Evolutionary conservation across 2,888 invertebrate genomes (phyloP).

Genomic region (Dolichomitus sp.): DNA sequence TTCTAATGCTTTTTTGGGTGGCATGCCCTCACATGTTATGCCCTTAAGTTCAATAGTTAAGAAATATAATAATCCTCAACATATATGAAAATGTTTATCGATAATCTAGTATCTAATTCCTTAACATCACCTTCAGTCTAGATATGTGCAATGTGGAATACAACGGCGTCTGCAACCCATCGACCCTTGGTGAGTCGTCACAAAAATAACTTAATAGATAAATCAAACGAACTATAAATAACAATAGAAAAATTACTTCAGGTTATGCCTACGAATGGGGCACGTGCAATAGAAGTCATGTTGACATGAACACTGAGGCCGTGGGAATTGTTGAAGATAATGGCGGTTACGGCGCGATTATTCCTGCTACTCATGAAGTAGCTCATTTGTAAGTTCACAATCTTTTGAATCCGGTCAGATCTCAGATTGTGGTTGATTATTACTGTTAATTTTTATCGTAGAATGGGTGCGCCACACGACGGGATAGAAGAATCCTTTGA

Average conservation of each 20-base stretch:
- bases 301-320: slow-evolving; percentile 73
- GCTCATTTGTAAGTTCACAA: slow-evolving; percentile 79
- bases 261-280: slow-evolving; percentile 79
- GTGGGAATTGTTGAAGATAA: slow-evolving; percentile 82
- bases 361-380: slow-evolving; percentile 80
- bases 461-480: slow-evolving; percentile 80
- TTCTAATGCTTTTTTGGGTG: too few relatives aligned
- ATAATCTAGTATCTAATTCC: background rate
- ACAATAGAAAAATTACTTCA: slow-evolving; percentile 1
- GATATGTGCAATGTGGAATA: slow-evolving; percentile 74
- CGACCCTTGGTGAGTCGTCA: slow-evolving; percentile 74
- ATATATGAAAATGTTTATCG: background rate
- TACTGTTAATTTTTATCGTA: slow-evolving; percentile 45
- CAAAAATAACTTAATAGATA: background rate
- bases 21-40: too few relatives aligned
- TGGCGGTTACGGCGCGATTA: slow-evolving; percentile 79
- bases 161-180: slow-evolving; percentile 68
- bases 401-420: background rate
- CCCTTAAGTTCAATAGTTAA: too few relatives aligned
- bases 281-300: slow-evolving; percentile 76
- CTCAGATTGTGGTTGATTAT: background rate
- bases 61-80: too few relatives aligned
- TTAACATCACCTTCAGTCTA: slow-evolving; percentile 67
- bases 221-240: background rate
- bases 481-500: slow-evolving; percentile 60